Evolutionary conservation across 2,888 invertebrate genomes (phyloP), one percentile per base, ranked within the genome.

Genomic region (Pterostichus madidus): DNA sequence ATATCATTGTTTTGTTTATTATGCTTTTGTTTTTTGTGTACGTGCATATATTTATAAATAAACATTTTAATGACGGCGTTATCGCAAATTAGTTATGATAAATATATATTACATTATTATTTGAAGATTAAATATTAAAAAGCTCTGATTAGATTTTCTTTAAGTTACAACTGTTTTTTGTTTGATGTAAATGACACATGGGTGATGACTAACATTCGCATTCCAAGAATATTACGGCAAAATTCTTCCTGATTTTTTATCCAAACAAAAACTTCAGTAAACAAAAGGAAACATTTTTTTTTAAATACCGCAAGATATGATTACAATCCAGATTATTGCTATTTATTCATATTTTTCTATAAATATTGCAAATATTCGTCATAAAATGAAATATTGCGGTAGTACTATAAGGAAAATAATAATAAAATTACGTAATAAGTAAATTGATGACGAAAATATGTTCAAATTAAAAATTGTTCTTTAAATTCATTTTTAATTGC

Each of bases 181-280:
- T 15, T 73, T 73, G 15, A 75, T 75, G 52, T 75, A 31, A 75
- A 75, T 75, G 75, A 75, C 75, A 75, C 75, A 75, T 75, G 75
- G n/a, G 1, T 11, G 75, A 75, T 75, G 75, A 75, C 49, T 75
- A 75, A 75, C 52, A 44, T 39, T 17, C 15, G 39, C 49, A 75
- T 52, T 52, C 49, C 75, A 73, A 73, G 11, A 49, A 52, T 52
- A 75, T 49, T 64, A 64, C 64, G 10, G 64, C 35, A 13, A 64
- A 31, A 64, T 35, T 13, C n/a, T 64, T 10, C 31, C 24, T 61
- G 5, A 24, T 56, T 56, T 15, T 49, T 49, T n/a, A n/a, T 1
- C 49, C 49, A 49, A 49, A 49, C n/a, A 49, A 39, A 39, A 39
- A 39, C 39, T 49, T 49, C 5, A 24, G 59, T 59, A 59, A 59